Conservation (phyloP, 2,113 vertebrate species). For the Phrynosoma platyrhinos region DNA sequence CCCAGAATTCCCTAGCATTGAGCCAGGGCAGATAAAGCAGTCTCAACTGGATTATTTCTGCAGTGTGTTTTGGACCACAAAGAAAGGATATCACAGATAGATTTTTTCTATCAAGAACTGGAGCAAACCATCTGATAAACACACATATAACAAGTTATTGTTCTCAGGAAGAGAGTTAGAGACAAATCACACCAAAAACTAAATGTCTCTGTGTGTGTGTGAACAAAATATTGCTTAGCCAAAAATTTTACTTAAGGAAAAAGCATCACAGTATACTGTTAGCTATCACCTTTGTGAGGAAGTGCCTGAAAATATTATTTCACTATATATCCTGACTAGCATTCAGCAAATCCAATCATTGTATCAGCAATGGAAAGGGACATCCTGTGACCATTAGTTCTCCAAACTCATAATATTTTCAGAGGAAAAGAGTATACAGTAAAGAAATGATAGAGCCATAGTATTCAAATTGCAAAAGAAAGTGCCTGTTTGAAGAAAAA, state of each 20-base stretch:
- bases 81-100: slow-evolving; percentile 26
- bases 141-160: slow-evolving; percentile 28
- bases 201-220: background rate
- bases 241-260: background rate
- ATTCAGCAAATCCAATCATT: background rate
- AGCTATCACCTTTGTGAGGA: background rate
- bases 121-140: slow-evolving; percentile 36
- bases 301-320: background rate
- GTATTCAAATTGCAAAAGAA: background rate
- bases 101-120: slow-evolving; percentile 43
- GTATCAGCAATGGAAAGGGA: no score
- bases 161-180: background rate
- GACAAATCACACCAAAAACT: background rate
- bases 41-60: no score
- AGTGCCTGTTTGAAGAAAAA: background rate
- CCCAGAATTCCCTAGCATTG: no score
- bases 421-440: background rate
- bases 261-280: background rate
- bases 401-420: background rate
- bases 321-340: background rate
- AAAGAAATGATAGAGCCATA: background rate
- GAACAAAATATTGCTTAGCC: background rate
- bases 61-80: background rate
- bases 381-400: background rate
- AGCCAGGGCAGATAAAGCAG: no score